Base-by-base conservation (phyloP, 2,113 vertebrate genomes). In the Tychaedon coryphoeus region DNA sequence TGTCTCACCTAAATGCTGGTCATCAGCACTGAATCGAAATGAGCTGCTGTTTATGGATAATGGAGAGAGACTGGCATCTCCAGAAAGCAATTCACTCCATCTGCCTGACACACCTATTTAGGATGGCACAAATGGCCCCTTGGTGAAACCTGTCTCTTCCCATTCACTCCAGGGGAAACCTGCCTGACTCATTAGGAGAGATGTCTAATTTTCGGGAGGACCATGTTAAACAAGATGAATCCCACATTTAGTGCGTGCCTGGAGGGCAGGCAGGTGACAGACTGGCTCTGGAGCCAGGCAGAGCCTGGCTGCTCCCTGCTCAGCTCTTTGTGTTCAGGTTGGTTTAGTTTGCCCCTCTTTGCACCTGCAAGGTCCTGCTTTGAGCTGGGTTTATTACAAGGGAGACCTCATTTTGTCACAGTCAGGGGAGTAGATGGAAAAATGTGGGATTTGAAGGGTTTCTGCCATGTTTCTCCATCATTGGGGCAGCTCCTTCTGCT, bases 21-120 rank as follows among this genome's bases (percentile, higher is more conserved):
- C 88, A 94, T 86, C 86, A 95, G 88, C 72, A 12, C 3, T 73
- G 86, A 88, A 93, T 93, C 1, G 0, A 73, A 93, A 97, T 88
- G 86, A 95, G 92, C 95, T 70, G 88, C 85, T 2, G 1, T 62
- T 93, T 86, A 31, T 73, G 82, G 90, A 25, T 95, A 95, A 96
- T 94, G 81, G 93, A 95, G 90, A 94, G 66, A 76, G 92, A 86
- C 82, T 93, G 94, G 91, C 91, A 93, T 24, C 91, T 71, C 86
- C 82, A 86, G 82, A 77, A 90, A 93, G 75, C 88, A 95, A 93
- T 95, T 94, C 95, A 86, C 88, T 92, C 94, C 82, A 47, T 86
- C 94, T 95, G 88, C 94, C 86, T n/a, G 54, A 95, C 67, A 95
- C 95, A 97, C 92, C 88, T 83, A 80, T 96, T 95, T 86, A 71